Percentiles rank a stretch among this genome's conserved stretches.
phyloP scores from a whole-genome alignment of 2,888 invertebrate genomes.

The Lepidocyrtinus sp. region DNA sequence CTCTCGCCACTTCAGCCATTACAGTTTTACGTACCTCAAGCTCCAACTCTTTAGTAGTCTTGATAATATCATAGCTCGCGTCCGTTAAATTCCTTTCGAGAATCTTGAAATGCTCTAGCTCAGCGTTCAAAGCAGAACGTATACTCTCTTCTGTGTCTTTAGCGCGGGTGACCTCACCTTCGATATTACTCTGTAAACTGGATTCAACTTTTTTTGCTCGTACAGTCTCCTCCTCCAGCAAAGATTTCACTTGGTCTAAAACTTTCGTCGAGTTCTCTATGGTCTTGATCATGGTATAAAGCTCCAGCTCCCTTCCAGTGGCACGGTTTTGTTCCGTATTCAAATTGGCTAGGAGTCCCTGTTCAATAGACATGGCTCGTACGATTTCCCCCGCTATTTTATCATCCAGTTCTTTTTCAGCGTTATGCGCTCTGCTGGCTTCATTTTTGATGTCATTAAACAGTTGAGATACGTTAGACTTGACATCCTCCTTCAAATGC shows the following conservation, averaged over 20 bases:
- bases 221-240: constrained; percentile 15
- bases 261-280: constrained; percentile 17
- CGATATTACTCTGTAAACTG: constrained; percentile 23
- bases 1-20: constrained; percentile 51
- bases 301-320: constrained; percentile 35
- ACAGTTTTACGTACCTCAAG: constrained; percentile 47
- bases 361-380: constrained; percentile 36
- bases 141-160: constrained; percentile 35
- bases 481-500: constrained; percentile 28
- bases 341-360: constrained; percentile 33
- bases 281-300: neutral
- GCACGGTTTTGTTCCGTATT: constrained; percentile 40
- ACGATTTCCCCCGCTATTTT: constrained; percentile 37
- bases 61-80: constrained; percentile 21
- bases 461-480: constrained; percentile 24
- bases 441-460: constrained; percentile 43
- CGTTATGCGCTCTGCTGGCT: constrained; percentile 41
- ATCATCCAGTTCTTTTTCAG: constrained; percentile 37
- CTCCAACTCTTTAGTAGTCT: constrained; percentile 43
- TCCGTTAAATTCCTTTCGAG: constrained; percentile 24
- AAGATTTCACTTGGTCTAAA: neutral
- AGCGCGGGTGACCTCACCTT: constrained; percentile 10
- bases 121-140: neutral
- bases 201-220: constrained; percentile 33
- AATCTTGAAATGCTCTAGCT: neutral